Conservation (phyloP, 2,888 invertebrate species). For the Xestia sexstrigata region DNA sequence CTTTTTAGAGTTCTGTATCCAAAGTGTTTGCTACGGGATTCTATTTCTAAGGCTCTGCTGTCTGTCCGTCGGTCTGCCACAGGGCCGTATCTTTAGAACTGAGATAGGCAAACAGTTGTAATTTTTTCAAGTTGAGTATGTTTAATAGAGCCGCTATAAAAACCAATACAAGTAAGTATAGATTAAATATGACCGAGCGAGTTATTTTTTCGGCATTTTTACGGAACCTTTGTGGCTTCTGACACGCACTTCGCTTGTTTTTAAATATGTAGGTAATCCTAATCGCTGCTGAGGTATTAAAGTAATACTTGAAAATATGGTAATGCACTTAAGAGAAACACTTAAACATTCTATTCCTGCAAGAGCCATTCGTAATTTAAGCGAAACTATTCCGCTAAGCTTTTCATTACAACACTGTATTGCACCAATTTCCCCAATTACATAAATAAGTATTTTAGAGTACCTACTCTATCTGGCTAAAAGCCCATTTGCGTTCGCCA, state of each 20-base stretch:
- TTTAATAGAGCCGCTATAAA: too few relatives aligned
- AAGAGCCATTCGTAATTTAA: not conserved
- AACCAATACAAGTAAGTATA: too few relatives aligned
- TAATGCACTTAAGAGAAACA: too few relatives aligned
- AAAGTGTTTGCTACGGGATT: not conserved
- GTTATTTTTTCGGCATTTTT: not conserved
- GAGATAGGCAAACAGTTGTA: not conserved
- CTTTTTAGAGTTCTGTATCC: not conserved
- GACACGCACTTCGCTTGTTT: not conserved
- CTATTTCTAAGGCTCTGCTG: not conserved
- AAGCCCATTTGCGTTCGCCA: slow-evolving; percentile 36
- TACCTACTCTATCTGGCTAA: slow-evolving; percentile 25
- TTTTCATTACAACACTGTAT: not conserved
- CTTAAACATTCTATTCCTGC: not conserved
- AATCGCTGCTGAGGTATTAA: not conserved
- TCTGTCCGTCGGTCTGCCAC: not conserved
- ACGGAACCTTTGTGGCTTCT: not conserved
- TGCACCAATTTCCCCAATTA: slow-evolving; percentile 16
- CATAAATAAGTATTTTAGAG: slow-evolving; percentile 1
- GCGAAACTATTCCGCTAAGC: not conserved
- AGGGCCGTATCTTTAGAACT: not conserved
- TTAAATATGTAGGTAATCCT: too few relatives aligned
- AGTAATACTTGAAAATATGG: not conserved
- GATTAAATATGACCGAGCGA: too few relatives aligned
- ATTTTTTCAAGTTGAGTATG: too few relatives aligned